Base-by-base conservation (phyloP, 2,113 vertebrate species). In the Laterallus jamaicensis region DNA sequence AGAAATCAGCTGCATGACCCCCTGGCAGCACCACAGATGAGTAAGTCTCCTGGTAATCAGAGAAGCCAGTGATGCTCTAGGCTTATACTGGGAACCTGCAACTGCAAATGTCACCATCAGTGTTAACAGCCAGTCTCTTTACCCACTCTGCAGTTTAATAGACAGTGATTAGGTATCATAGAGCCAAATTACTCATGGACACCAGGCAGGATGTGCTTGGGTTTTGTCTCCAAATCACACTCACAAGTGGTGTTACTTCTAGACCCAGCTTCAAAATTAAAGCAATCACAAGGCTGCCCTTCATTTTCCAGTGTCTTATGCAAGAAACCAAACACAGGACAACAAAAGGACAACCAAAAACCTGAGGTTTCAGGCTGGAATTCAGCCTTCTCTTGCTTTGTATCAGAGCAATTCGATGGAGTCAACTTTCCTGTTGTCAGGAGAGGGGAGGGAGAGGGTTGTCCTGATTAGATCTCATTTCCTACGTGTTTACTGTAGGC, bases 381-480 rank as follows among this genome's bases (percentile, higher is more conserved):
- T 94, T 80, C 91, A 37, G 28, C 29, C n/a, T 79, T 62, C 69
- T 74, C 77, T 73, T 49, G 24, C 58, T 85, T 81, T 54, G 31
- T 74, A 56, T 31, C 12, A 39, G 92, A 95, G 89, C 29, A 87
- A 62, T 12, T 52, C 3, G 17, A 66, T 9, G 2, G 49, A 90
- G 82, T 96, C 96, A 83, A 47, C 85, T 97, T 88, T 76, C 92
- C 66, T 76, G 93, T 47, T 25, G n/a, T 88, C 91, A 91, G 55
- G 58, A 96, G 93, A 91, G 62, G 81, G 89, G 78, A 93, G 93
- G 92, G 85, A 85, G 81, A 69, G 94, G 87, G 89, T 22, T 96
- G 95, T 97, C 91, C 75, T 92, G 78, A 95, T 95, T 90, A 92
- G 97, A 98, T 97, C 97, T 92, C 83, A 94, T 98, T 98, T 98